Evolutionary conservation across 1,140 invertebrate species (phyloP).

Genomic region (Drosophila kohkoa): DNA sequence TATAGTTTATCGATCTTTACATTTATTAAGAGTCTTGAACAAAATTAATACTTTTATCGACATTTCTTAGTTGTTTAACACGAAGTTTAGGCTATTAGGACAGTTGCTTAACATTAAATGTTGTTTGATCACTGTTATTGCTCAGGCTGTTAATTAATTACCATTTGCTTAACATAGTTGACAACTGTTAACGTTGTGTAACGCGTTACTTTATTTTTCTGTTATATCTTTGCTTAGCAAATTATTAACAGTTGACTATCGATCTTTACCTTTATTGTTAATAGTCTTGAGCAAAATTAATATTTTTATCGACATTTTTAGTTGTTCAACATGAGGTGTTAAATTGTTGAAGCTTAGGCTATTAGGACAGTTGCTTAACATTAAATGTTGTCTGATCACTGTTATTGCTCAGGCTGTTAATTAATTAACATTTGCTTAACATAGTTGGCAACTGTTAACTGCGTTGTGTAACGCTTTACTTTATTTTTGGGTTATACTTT

Average conservation of each 20-base stretch:
- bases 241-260: slow-evolving; percentile 37
- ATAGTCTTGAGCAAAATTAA: no score
- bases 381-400: no score
- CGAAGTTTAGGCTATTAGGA: no score
- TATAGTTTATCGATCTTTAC: no score
- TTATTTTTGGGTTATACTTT: slow-evolving; percentile 38
- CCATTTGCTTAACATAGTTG: slow-evolving; percentile 3
- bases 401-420: not conserved
- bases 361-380: no score
- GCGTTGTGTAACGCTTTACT: not conserved
- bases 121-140: no score
- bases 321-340: not conserved
- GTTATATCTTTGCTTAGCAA: slow-evolving; percentile 35
- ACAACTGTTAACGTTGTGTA: slow-evolving; percentile 1
- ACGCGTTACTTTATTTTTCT: slow-evolving; percentile 24
- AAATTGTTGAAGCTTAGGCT: not conserved
- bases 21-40: not conserved
- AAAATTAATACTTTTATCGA: not conserved
- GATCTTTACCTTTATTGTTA: no score
- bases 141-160: not conserved
- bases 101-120: no score
- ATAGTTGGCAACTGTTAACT: slow-evolving; percentile 7
- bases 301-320: slow-evolving; percentile 3
- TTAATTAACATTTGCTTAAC: slow-evolving; percentile 1
- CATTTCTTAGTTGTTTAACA: no score